A percentile compares a stretch with the other conserved stretches of the same genome.
phyloP scores from a whole-genome alignment of 2,888 invertebrate genomes.

The Chrysolina americana region DNA sequence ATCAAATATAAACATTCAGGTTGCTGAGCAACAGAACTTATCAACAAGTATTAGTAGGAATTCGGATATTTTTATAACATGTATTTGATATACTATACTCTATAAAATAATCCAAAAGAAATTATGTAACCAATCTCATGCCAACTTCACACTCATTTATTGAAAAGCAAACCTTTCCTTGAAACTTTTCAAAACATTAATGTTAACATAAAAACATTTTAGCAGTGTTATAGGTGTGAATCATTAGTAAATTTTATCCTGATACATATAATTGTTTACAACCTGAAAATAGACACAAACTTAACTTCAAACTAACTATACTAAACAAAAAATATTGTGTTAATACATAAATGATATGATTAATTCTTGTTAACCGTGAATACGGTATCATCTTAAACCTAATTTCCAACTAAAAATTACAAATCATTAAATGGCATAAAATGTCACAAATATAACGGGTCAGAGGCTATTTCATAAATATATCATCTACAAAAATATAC shows the following conservation, averaged over 20 bases:
- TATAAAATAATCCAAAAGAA: neutral
- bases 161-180: neutral
- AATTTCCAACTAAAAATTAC: slow-evolving; percentile 45
- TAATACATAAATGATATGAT: slow-evolving; percentile 65
- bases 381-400: slow-evolving; percentile 53
- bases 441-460: slow-evolving; percentile 33
- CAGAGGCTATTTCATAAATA: neutral
- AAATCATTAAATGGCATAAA: slow-evolving; percentile 28
- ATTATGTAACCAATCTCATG: too few relatives aligned
- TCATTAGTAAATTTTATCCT: too few relatives aligned
- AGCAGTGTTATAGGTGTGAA: too few relatives aligned
- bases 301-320: slow-evolving; percentile 49
- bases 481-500: neutral
- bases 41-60: too few relatives aligned
- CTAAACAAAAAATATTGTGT: slow-evolving; percentile 50
- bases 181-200: neutral
- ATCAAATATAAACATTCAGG: slow-evolving; percentile 30
- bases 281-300: slow-evolving; percentile 37
- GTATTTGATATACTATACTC: neutral
- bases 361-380: slow-evolving; percentile 65
- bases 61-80: too few relatives aligned
- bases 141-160: neutral
- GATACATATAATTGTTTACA: too few relatives aligned
- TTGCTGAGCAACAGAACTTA: slow-evolving; percentile 5
- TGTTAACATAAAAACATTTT: too few relatives aligned